phyloP scores from a whole-genome alignment of 2,113 vertebrate species.

The Grallaria varia region DNA sequence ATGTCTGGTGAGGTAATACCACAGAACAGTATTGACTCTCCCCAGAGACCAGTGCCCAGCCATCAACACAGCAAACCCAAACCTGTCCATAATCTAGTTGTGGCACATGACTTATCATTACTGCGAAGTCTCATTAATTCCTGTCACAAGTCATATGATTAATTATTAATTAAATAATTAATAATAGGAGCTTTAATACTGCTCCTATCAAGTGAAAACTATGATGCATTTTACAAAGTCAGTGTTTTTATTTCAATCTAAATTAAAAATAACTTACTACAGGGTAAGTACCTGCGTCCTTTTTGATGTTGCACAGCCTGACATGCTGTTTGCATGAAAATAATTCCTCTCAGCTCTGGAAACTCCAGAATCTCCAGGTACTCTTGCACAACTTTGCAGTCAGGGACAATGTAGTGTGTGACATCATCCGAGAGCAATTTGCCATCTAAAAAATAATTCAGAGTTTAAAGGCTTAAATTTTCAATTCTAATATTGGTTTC shows the following conservation, averaged over 20 bases:
- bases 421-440: conserved; percentile 85
- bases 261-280: background rate
- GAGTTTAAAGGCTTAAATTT: conserved; percentile 25
- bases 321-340: conserved; percentile 94
- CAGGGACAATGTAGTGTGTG: conserved; percentile 93
- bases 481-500: background rate
- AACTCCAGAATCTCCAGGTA: conserved; percentile 93
- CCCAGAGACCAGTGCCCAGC: background rate
- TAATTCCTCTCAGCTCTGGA: conserved; percentile 85
- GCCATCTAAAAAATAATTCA: conserved; percentile 76
- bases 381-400: conserved; percentile 87
- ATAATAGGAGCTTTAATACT: background rate
- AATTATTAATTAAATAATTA: background rate
- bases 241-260: background rate
- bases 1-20: background rate
- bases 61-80: background rate
- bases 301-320: conserved; percentile 88
- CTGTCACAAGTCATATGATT: background rate
- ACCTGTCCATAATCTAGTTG: background rate
- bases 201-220: background rate
- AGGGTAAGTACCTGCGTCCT: conserved; percentile 85
- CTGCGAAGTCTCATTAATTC: background rate
- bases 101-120: background rate
- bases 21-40: background rate
- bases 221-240: background rate